Evolutionary conservation across 1,140 invertebrate genomes (phyloP), one percentile per base, ranked within the genome.

Genomic region (Oryzaephilus surinamensis): DNA sequence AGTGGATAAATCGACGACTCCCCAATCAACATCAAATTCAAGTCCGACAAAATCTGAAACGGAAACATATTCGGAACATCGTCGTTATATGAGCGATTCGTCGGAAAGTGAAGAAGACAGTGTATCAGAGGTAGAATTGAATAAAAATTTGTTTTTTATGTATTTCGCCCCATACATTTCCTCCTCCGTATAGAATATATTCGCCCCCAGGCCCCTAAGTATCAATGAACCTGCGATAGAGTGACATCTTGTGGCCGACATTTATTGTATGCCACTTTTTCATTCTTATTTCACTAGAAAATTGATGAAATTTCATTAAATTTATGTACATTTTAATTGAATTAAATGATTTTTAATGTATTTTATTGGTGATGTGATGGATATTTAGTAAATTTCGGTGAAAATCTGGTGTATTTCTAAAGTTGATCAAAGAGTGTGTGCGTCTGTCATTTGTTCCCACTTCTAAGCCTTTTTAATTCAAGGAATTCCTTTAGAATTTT

Each of bases 71-170:
- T 75, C 77, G 56, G 77, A 80, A 68, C 77, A 79, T 66, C 76
- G 81, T 51, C 78, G 77, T 73, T 85, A 81, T 75, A 81, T 84
- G 73, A 81, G 82, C 66, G 85, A 89, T 71, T 78, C 85, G 64
- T 90, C 85, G 50, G 85, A 86, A 70, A 90, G 85, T 64, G 87
- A 90, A 64, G 86, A 90, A 66, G 87, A 91, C 64, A 88, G 86
- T 67, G 84, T 87, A 63, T 89, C 85, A 55, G 86, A 89, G 82
- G 87, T 91, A 79, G 60, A 66, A 38, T 41, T 41, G 42, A 20
- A 24, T 13, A 11, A 26, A 38, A 24, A n/a, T 4, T 8, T n/a
- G 5, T 24, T n/a, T 24, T 24, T 29, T 38, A 30, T 28, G 36
- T 28, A 20, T 19, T 14, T 35, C 10, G 16, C 16, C 32, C 32